Evolutionary conservation across 2,888 invertebrate species (phyloP).

Genomic region (Mimachlamys varia): DNA sequence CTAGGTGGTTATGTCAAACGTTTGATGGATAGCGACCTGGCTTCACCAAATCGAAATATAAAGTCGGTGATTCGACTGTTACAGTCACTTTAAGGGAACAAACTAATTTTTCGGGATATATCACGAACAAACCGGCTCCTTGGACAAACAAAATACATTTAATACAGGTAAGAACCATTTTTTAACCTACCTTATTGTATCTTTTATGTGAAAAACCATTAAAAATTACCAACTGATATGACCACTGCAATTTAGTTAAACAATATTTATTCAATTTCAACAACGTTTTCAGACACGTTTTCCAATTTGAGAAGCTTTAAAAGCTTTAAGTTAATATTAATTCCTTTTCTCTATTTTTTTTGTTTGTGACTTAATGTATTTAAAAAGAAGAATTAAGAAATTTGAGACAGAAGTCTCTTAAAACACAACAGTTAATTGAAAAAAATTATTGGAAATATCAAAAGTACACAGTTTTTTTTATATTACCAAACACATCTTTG

Average conservation of each 20-base stretch:
- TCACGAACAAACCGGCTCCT: neutral
- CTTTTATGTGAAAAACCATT: no score
- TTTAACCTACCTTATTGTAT: neutral
- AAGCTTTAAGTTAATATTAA: no score
- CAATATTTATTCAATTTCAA: no score
- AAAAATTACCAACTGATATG: no score
- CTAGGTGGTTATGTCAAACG: neutral
- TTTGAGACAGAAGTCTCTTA: no score
- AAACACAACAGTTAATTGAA: neutral
- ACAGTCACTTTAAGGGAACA: neutral
- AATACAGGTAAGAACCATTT: neutral
- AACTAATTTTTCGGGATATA: conserved; percentile 26
- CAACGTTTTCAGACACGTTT: no score
- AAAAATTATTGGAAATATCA: no score
- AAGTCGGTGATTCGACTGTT: neutral
- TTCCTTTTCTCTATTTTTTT: neutral
- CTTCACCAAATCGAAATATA: conserved; percentile 9
- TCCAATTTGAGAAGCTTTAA: no score
- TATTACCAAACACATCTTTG: neutral
- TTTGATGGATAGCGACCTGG: conserved; percentile 2
- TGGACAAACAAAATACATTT: neutral
- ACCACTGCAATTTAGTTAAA: no score
- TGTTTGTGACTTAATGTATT: no score
- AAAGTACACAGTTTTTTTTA: no score
- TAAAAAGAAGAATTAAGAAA: neutral